Evolutionary conservation across 1,140 invertebrate species (phyloP).

Genomic region (Hypothenemus hampei): DNA sequence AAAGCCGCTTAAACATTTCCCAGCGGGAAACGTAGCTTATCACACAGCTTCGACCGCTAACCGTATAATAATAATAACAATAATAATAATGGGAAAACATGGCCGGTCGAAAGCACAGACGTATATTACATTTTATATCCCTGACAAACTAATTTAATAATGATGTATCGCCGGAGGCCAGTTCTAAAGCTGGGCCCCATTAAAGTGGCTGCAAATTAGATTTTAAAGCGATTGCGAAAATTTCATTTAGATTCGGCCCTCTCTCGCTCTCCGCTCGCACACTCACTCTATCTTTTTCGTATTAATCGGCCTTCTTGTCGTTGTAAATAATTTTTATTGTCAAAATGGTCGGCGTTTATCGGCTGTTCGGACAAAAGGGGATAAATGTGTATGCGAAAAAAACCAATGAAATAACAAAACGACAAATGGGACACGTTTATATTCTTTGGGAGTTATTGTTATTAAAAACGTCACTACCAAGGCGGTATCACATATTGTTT

Average conservation of each 20-base stretch:
- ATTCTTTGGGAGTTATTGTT: background rate
- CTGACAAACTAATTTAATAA: conserved; percentile 29
- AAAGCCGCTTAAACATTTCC: too few relatives aligned
- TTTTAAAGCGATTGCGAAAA: conserved; percentile 30
- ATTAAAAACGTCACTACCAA: too few relatives aligned
- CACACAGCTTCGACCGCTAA: too few relatives aligned
- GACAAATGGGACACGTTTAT: background rate
- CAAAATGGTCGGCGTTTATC: too few relatives aligned
- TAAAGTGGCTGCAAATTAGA: conserved; percentile 27
- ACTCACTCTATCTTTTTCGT: too few relatives aligned
- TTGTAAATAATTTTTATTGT: conserved; percentile 26
- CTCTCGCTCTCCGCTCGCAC: background rate
- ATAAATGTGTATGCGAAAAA: background rate
- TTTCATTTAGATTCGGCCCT: conserved; percentile 23
- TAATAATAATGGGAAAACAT: conserved; percentile 1
- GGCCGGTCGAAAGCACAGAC: background rate
- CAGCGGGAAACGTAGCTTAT: too few relatives aligned
- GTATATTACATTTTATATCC: conserved; percentile 28
- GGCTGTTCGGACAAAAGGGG: background rate
- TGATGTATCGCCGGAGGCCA: conserved; percentile 22
- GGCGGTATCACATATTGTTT: background rate
- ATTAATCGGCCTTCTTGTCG: conserved; percentile 24
- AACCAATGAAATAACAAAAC: background rate
- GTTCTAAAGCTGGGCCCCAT: conserved; percentile 21
- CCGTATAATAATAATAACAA: too few relatives aligned